Conservation (phyloP, 2,888 invertebrate genomes). For the Macrophya alboannulata region DNA sequence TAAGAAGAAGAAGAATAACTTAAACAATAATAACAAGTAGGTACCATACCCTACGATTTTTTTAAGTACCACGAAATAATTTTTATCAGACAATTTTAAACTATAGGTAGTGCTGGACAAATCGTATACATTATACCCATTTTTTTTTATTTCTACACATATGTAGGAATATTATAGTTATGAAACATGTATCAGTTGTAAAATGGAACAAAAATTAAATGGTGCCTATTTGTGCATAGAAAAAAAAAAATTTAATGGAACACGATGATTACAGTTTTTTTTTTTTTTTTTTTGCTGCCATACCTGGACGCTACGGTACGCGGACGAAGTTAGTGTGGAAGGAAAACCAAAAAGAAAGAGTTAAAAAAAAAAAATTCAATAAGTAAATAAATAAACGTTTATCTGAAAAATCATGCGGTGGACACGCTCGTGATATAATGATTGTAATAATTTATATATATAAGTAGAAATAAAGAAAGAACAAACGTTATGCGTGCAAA, state of each 20-base stretch:
- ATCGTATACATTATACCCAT: neutral
- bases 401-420: neutral
- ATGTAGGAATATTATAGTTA: neutral
- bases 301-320: neutral
- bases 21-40: conserved; percentile 33
- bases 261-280: neutral
- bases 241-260: neutral
- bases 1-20: conserved; percentile 3
- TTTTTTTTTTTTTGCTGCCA: neutral
- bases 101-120: neutral
- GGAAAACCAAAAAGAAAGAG: neutral
- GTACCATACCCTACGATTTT: too few relatives aligned
- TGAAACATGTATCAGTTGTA: neutral
- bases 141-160: neutral
- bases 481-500: neutral
- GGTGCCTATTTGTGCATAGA: neutral
- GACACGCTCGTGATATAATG: conserved; percentile 2
- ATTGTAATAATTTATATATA: too few relatives aligned
- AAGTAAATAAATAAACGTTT: too few relatives aligned
- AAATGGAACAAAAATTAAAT: neutral
- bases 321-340: neutral
- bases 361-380: too few relatives aligned
- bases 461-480: neutral
- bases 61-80: neutral
- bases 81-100: conserved; percentile 17